Evolutionary conservation across 2,113 vertebrate genomes (phyloP), one percentile per base, ranked within the genome.

Genomic region (Takifugu bimaculatus): DNA sequence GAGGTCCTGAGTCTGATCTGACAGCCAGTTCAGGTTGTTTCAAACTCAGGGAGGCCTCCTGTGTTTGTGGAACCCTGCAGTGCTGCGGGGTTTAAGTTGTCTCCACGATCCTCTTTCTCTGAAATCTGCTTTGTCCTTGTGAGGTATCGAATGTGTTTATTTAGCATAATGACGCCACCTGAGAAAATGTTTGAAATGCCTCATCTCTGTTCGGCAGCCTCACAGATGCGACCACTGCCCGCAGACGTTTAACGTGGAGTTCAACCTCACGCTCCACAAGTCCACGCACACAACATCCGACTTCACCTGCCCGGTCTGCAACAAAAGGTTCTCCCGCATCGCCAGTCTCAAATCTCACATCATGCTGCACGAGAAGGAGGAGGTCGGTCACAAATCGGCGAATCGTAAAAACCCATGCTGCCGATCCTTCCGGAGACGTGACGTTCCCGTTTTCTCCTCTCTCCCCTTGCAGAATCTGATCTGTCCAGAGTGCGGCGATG

Each of bases 291-390:
- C 90, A 79, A 92, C 91, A 29, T 90, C 91, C 5, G 92, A 97
- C 75, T 94, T 94, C 57, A 93, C 92, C 0, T 99, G 97, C 72
- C 95, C 96, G 0, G 94, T 94, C 44, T 99, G 97, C 88, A 88
- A 94, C 71, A 98, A 97, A 85, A 95, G 88, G 69, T 99, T 99
- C 87, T 96, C 96, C 67, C 91, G 96, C 57, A 94, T 95, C 61
- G 97, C 97, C 80, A 98, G 96, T 82, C 94, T 99, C 86, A 99
- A 99, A 83, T 94, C 96, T 56, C 97, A 99, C 63, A 85, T 98
- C 78, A 97, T 97, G 96, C 90, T 99, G 9, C 97, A 99, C 43
- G 95, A 98, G 72, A 96, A 96, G 80, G 97, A 99, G 79, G 97
- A 99, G 94, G 97, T 98, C 73, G 90, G 82, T 63, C 48, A 12